Conservation (phyloP, 2,888 invertebrate species). For the Andrena praecox region DNA sequence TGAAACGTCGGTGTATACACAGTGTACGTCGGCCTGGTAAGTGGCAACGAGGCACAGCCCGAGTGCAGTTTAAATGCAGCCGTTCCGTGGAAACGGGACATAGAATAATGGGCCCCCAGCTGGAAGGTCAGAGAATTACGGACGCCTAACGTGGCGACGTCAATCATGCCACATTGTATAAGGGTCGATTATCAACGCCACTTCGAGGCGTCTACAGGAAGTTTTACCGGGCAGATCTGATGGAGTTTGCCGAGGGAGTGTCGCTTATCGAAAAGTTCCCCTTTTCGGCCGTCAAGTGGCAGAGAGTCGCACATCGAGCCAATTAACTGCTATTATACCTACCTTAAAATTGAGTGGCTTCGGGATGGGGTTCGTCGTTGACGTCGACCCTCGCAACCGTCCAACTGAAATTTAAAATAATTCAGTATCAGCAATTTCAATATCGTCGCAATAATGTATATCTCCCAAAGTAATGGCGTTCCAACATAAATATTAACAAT, state of each 20-base stretch:
- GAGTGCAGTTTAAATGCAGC: conserved; percentile 35
- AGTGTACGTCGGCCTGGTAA: conserved; percentile 29
- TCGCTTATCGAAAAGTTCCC: not conserved
- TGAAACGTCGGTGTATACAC: conserved; percentile 36
- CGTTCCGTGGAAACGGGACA: conserved; percentile 37
- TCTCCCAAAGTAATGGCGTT: too few species aligned
- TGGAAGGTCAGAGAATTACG: conserved; percentile 38
- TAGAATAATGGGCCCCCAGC: conserved; percentile 54
- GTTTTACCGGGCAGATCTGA: not conserved
- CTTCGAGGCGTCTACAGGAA: not conserved
- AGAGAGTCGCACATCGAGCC: not conserved
- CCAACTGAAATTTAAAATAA: too few species aligned
- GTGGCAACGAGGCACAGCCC: conserved; percentile 34
- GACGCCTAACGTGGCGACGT: conserved; percentile 20
- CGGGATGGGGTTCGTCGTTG: not conserved
- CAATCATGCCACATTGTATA: conserved; percentile 8
- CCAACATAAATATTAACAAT: too few species aligned
- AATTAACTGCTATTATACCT: not conserved
- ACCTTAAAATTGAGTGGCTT: not conserved
- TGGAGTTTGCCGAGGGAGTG: not conserved
- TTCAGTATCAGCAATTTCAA: too few species aligned
- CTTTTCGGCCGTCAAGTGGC: not conserved
- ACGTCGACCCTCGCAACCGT: not conserved
- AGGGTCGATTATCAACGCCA: conserved; percentile 24
- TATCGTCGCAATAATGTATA: too few species aligned